These are phyloP conservation scores for Augochlora pura DNA, from an alignment of 1,140 invertebrate genomes.

Conservation along the genomic window DNA sequence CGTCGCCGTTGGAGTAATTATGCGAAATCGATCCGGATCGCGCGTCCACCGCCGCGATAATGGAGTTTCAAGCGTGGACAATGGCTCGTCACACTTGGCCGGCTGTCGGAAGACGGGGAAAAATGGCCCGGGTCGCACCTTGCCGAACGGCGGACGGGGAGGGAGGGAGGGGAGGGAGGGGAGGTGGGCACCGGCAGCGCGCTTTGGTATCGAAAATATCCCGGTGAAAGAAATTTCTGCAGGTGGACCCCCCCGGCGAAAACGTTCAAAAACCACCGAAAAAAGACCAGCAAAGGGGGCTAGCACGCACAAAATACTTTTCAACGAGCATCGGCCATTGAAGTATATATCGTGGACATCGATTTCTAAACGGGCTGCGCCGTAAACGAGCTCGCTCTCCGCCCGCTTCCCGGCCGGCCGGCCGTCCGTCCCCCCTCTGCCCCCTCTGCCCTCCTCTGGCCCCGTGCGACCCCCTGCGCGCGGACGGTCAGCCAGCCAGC, in stretches of 20 bases:
- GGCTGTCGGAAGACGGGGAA: too few species aligned
- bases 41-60: too few species aligned
- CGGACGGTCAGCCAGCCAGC: conserved; percentile 33
- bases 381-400: conserved; percentile 43
- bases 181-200: too few species aligned
- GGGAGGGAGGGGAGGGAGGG: too few species aligned
- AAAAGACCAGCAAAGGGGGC: background rate
- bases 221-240: background rate
- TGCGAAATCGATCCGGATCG: too few species aligned
- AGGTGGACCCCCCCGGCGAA: background rate
- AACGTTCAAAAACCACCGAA: background rate
- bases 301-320: conserved; percentile 25
- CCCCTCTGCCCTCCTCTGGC: background rate
- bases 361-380: conserved; percentile 55
- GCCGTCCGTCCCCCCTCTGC: background rate
- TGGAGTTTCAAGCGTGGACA: too few species aligned
- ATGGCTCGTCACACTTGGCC: too few species aligned
- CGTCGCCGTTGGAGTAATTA: too few species aligned
- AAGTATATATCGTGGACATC: conserved; percentile 42
- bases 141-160: too few species aligned
- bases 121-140: too few species aligned
- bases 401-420: background rate
- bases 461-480: conserved; percentile 19
- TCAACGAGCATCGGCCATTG: conserved; percentile 17
- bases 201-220: too few species aligned